These are phyloP conservation scores for Phrynocephalus versicolor DNA, from an alignment of 2,113 vertebrate genomes.

Conservation along the genomic window DNA sequence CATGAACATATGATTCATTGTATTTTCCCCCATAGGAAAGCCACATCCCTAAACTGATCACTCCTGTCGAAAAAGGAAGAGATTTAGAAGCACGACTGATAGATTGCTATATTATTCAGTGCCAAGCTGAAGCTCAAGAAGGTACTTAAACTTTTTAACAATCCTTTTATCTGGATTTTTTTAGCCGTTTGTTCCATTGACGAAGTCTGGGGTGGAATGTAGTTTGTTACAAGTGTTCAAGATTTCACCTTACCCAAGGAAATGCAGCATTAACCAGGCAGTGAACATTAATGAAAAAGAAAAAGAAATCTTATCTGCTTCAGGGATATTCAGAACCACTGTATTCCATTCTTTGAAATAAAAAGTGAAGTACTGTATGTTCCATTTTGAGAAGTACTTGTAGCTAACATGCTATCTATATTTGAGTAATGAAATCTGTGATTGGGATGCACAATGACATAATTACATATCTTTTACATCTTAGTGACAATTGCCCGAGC, in stretches of 20 bases:
- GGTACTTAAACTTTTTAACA: slow-evolving; percentile 71
- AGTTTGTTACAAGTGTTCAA: slow-evolving; percentile 24
- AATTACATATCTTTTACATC: slow-evolving; percentile 17
- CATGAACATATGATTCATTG: not conserved
- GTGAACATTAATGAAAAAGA: not conserved
- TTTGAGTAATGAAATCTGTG: slow-evolving; percentile 24
- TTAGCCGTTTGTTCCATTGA: not conserved
- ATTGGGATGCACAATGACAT: slow-evolving; percentile 24
- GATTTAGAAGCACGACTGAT: slow-evolving; percentile 91
- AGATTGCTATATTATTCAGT: slow-evolving; percentile 92
- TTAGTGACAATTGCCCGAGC: slow-evolving; percentile 96
- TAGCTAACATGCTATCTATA: slow-evolving; percentile 14
- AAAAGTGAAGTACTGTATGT: not conserved
- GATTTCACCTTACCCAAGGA: not conserved
- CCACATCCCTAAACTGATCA: slow-evolving; percentile 91
- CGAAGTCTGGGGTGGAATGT: not conserved
- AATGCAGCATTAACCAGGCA: slow-evolving; percentile 1
- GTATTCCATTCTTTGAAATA: not conserved
- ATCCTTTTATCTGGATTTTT: not conserved
- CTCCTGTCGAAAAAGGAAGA: slow-evolving; percentile 91
- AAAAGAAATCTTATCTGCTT: not conserved
- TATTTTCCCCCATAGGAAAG: slow-evolving; percentile 78
- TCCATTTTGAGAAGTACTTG: not conserved
- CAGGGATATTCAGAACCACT: not conserved
- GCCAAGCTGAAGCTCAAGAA: slow-evolving; percentile 98